Conservation (phyloP, 2,797 vertebrate species). For the Mormyrus proboscirostris region DNA sequence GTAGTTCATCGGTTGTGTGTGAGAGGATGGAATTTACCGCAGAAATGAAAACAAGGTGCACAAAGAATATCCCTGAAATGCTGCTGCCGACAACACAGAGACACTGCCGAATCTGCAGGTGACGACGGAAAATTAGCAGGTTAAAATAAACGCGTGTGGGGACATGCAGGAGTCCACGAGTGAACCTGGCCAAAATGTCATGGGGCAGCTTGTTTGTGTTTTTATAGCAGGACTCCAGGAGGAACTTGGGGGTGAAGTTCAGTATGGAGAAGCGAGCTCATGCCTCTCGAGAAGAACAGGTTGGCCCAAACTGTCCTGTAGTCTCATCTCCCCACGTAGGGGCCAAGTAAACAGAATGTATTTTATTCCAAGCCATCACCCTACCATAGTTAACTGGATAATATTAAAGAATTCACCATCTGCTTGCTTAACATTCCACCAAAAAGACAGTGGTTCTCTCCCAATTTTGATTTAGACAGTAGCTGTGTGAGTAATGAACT, state of each 20-base stretch:
- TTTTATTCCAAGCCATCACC: neutral
- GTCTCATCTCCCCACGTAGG: neutral
- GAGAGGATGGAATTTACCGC: neutral
- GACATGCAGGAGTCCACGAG: neutral
- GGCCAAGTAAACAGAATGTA: neutral
- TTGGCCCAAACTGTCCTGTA: neutral
- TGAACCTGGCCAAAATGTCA: neutral
- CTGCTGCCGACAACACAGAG: neutral
- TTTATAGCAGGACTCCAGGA: neutral
- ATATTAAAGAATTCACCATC: neutral
- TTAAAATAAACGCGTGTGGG: neutral
- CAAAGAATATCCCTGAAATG: neutral
- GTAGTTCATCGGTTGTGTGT: neutral
- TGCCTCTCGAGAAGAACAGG: neutral
- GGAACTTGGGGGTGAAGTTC: neutral
- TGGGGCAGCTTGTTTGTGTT: neutral
- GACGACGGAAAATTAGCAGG: neutral
- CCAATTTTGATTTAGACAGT: neutral
- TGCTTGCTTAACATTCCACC: neutral
- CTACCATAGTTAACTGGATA: neutral
- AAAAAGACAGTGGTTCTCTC: neutral
- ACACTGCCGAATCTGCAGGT: too few species aligned
- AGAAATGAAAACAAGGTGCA: neutral
- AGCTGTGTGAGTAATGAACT: neutral
- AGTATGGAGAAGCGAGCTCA: neutral